Conservation (phyloP, 1,140 invertebrate species). For the Aporrectodea caliginosa region DNA sequence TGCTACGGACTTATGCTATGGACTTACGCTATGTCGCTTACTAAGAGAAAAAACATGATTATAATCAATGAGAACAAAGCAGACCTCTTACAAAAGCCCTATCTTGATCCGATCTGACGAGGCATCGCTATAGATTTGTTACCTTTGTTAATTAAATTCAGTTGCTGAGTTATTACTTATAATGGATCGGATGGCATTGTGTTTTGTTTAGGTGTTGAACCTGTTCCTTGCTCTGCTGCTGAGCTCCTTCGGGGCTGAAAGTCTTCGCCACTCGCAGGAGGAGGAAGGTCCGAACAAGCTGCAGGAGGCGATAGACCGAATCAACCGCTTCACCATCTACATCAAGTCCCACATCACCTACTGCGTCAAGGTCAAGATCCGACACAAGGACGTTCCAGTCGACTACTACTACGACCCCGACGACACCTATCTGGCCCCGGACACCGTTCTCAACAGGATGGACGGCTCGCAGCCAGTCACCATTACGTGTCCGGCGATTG, state of each 20-base stretch:
- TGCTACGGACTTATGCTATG: too few species aligned
- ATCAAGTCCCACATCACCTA: conserved; percentile 61
- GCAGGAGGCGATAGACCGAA: conserved; percentile 91
- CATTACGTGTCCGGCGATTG: conserved; percentile 13
- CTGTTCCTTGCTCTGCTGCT: conserved; percentile 98
- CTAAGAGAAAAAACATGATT: too few species aligned
- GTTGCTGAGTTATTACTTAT: too few species aligned
- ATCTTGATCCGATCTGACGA: not conserved
- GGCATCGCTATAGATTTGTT: too few species aligned
- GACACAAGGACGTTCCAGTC: not conserved
- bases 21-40: too few species aligned
- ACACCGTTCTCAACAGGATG: conserved; percentile 22
- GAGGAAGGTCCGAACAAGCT: conserved; percentile 92
- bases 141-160: too few species aligned
- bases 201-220: conserved; percentile 77
- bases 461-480: conserved; percentile 1
- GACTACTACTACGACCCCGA: conserved; percentile 25
- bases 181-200: too few species aligned
- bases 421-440: not conserved
- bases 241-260: conserved; percentile 87
- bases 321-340: conserved; percentile 84
- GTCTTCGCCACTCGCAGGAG: conserved; percentile 42
- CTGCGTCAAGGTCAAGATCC: conserved; percentile 32
- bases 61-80: too few species aligned
- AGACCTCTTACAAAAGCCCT: not conserved